A percentile compares a stretch with the other conserved stretches of the same genome.
phyloP scores from a whole-genome alignment of 1,140 invertebrate species.

The Hyposmocoma kahamanoa region DNA sequence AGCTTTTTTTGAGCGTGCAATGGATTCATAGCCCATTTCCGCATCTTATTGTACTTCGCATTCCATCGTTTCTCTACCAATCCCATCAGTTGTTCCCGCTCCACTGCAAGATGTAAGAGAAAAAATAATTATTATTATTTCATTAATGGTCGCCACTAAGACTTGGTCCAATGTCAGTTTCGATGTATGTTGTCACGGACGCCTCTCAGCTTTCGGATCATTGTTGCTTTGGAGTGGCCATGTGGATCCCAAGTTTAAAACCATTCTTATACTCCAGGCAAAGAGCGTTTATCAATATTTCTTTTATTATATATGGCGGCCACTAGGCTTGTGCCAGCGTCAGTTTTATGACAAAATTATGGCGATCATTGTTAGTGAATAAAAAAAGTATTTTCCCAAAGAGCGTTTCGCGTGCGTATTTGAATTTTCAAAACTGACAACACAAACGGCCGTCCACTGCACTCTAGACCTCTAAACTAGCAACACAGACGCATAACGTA shows the following conservation, averaged over 20 bases:
- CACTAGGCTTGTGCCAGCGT: too few relatives aligned
- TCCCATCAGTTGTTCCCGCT: slow-evolving; percentile 81
- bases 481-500: too few relatives aligned
- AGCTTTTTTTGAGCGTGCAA: slow-evolving; percentile 52
- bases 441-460: too few relatives aligned
- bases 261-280: not conserved
- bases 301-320: too few relatives aligned
- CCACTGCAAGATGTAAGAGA: slow-evolving; percentile 67
- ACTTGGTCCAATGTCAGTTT: not conserved
- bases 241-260: not conserved
- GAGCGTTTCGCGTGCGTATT: too few relatives aligned
- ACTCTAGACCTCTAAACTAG: too few relatives aligned
- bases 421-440: too few relatives aligned
- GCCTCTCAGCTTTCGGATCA: not conserved
- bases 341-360: too few relatives aligned
- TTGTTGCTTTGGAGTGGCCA: not conserved
- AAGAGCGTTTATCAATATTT: too few relatives aligned
- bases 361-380: too few relatives aligned
- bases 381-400: too few relatives aligned
- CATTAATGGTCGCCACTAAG: not conserved
- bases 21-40: slow-evolving; percentile 72
- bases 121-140: not conserved
- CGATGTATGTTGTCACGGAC: not conserved
- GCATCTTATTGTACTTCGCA: slow-evolving; percentile 70
- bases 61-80: slow-evolving; percentile 87